phyloP scores from a whole-genome alignment of 2,113 vertebrate species.

The Pluvianellus socialis region DNA sequence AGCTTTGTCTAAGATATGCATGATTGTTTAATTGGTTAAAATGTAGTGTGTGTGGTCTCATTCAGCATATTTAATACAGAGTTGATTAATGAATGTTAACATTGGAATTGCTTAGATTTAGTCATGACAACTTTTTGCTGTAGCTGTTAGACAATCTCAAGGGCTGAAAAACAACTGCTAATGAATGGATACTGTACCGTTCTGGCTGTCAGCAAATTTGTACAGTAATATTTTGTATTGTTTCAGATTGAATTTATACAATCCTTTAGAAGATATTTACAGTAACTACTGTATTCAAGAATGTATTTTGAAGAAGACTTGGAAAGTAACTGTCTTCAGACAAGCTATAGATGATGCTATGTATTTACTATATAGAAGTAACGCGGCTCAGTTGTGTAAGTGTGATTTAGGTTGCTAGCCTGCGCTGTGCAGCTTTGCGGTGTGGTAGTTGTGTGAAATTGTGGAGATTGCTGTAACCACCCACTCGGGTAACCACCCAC shows the following conservation, averaged over 20 bases:
- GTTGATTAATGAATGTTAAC: conserved; percentile 60
- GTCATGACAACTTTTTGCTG: conserved; percentile 66
- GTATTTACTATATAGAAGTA: conserved; percentile 23
- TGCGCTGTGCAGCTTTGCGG: not conserved
- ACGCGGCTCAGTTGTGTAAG: not conserved
- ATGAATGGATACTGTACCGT: not conserved
- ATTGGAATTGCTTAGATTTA: conserved; percentile 65
- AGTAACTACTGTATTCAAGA: conserved; percentile 66
- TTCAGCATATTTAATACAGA: conserved; percentile 62
- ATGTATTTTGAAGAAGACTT: conserved; percentile 47
- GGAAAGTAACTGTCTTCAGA: not conserved
- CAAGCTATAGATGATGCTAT: conserved; percentile 9
- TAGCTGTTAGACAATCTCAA: conserved; percentile 68
- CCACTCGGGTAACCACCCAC: not conserved
- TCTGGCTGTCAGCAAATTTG: conserved; percentile 14
- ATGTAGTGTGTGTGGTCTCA: conserved; percentile 42
- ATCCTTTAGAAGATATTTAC: conserved; percentile 44
- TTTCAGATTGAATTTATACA: conserved; percentile 16
- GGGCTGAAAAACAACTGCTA: conserved; percentile 42
- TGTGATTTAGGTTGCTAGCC: not conserved
- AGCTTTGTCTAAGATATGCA: conserved; percentile 56
- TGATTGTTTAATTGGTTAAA: conserved; percentile 58
- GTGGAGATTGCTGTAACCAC: not conserved
- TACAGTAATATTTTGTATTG: conserved; percentile 16
- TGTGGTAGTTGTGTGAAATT: conserved; percentile 18